These are phyloP conservation scores for Polymixis flavicincta DNA, from an alignment of 2,888 invertebrate genomes.

Conservation along the genomic window DNA sequence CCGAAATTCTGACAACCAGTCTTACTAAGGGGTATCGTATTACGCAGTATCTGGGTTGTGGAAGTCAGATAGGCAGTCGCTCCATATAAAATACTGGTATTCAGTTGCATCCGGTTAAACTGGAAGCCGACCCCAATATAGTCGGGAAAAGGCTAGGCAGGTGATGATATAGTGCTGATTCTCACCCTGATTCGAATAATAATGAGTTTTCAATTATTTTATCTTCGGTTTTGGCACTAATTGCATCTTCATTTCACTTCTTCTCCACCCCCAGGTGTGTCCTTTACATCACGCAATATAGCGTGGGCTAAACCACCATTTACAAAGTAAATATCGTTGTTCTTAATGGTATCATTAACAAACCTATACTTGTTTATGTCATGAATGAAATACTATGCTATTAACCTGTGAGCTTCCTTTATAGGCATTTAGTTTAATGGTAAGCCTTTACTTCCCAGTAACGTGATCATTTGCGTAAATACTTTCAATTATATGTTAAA, in stretches of 20 bases:
- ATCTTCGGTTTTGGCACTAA: background rate
- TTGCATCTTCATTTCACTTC: background rate
- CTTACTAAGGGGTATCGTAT: too few species aligned
- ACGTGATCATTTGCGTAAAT: conserved; percentile 30
- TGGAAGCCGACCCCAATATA: too few species aligned
- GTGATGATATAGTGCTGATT: too few species aligned
- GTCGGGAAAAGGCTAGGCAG: too few species aligned
- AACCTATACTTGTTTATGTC: conserved; percentile 17
- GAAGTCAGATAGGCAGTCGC: too few species aligned
- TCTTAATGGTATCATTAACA: conserved; percentile 40
- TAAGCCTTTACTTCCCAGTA: background rate
- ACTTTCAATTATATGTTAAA: conserved; percentile 23
- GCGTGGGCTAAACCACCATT: conserved; percentile 25
- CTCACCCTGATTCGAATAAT: too few species aligned
- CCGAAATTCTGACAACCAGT: too few species aligned
- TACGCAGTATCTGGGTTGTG: too few species aligned
- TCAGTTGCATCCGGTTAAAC: too few species aligned
- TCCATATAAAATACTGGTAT: too few species aligned
- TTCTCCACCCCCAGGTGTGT: background rate
- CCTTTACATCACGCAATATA: background rate
- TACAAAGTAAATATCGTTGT: background rate
- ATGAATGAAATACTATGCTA: conserved; percentile 32
- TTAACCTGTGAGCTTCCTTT: conserved; percentile 17
- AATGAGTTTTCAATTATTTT: too few species aligned
- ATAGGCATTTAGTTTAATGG: conserved; percentile 15